A percentile compares a stretch with the other conserved stretches of the same genome.
phyloP scores from a whole-genome alignment of 2,797 vertebrate species.

The Scomberomorus guttatus region DNA sequence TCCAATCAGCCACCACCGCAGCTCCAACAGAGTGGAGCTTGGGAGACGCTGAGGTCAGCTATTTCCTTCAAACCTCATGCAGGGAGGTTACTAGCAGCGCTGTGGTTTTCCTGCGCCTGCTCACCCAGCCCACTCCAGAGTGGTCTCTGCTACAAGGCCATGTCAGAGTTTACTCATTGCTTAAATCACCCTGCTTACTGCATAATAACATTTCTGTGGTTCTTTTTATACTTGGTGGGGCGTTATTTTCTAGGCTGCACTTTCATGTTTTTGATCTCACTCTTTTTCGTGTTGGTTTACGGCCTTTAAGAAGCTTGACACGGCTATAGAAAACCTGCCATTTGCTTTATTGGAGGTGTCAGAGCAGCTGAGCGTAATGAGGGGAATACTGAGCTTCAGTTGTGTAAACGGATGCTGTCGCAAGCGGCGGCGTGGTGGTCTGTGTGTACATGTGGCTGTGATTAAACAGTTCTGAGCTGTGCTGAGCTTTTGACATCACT shows the following conservation, averaged over 20 bases:
- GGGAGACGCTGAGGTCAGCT: slow-evolving; percentile 80
- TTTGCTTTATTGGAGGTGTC: slow-evolving; percentile 42
- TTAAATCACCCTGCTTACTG: slow-evolving; percentile 48
- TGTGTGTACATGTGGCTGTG: slow-evolving; percentile 55
- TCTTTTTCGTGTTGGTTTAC: slow-evolving; percentile 28
- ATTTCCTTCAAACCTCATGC: slow-evolving; percentile 73
- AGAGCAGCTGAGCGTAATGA: slow-evolving; percentile 42
- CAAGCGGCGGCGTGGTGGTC: slow-evolving; percentile 51
- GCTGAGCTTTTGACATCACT: slow-evolving; percentile 46
- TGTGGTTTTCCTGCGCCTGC: slow-evolving; percentile 75
- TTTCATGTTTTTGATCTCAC: slow-evolving; percentile 41
- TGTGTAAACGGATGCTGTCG: slow-evolving; percentile 23
- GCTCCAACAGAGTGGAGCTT: slow-evolving; percentile 58
- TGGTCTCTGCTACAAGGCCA: slow-evolving; percentile 38
- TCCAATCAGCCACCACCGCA: slow-evolving; percentile 69
- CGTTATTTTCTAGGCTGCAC: slow-evolving; percentile 30
- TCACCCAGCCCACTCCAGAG: slow-evolving; percentile 52
- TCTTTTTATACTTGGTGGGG: slow-evolving; percentile 36
- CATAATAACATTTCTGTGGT: slow-evolving; percentile 65
- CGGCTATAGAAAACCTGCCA: slow-evolving; percentile 11
- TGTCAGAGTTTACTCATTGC: slow-evolving; percentile 54
- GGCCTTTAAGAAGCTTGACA: slow-evolving; percentile 38
- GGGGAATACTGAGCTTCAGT: slow-evolving; percentile 22
- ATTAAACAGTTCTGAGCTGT: slow-evolving; percentile 50
- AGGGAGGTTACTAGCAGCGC: slow-evolving; percentile 62